Conservation (phyloP, 2,113 vertebrate species). For the Entosphenus tridentatus region DNA sequence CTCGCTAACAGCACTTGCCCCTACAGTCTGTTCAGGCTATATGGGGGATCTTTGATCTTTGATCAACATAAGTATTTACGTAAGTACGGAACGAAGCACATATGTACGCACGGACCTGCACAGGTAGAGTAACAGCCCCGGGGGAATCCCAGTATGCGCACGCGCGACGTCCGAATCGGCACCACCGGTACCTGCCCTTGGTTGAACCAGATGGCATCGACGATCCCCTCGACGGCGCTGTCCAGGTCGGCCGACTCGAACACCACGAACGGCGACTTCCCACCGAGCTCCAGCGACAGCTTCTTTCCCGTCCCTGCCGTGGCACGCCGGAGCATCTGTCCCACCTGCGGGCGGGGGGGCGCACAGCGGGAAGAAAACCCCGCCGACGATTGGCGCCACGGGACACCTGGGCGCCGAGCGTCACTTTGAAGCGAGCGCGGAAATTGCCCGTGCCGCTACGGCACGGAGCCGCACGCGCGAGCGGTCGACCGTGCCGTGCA, state of each 20-base stretch:
- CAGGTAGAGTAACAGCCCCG: no score
- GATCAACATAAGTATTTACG: no score
- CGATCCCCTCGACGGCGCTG: constrained; percentile 18
- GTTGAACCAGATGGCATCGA: constrained; percentile 23
- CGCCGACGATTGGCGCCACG: neutral
- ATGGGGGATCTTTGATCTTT: no score
- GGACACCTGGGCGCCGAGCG: neutral
- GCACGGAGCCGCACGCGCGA: no score
- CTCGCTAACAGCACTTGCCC: no score
- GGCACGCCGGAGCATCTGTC: constrained; percentile 14
- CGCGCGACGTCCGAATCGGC: no score
- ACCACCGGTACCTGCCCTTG: constrained; percentile 14
- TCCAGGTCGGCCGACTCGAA: constrained; percentile 19
- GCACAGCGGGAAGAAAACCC: neutral
- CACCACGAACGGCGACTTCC: constrained; percentile 19
- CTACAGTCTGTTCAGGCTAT: no score
- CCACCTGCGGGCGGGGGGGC: constrained; percentile 14
- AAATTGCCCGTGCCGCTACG: neutral
- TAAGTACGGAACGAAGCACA: no score
- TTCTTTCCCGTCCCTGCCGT: constrained; percentile 16
- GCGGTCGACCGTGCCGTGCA: no score
- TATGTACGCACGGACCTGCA: no score
- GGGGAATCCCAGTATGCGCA: no score
- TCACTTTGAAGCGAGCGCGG: neutral
- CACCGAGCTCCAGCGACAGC: constrained; percentile 20